Base-by-base conservation (phyloP, 64 coral and sea anemone genomes). In the Stichodactyla helianthus region DNA sequence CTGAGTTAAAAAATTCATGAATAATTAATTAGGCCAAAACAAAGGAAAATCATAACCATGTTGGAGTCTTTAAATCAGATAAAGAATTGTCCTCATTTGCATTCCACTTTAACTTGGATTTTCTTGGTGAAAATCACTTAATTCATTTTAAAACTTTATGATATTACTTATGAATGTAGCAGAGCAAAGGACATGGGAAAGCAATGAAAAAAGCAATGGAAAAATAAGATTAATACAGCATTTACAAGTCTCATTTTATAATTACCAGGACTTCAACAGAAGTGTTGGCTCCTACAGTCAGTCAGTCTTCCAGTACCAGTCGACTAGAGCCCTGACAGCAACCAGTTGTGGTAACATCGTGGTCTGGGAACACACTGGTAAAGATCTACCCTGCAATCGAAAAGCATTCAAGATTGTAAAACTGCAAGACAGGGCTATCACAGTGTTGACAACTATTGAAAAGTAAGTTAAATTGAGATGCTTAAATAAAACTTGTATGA, bases 341-440 rank as follows among this genome's bases (percentile, higher is more conserved):
- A 99, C 97, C 50, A 99, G 93, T 59, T 90, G 91, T 60, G 97
- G 97, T 11, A 99, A 99, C 77, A 95, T 99, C 77, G 97, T 99
- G 0, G 97, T 99, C 2, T 99, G 97, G 97, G 97, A 99, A 77
- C 89, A 92, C 74, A 88, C 90, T n/a, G 93, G 93, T 2, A 89
- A 89, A 57, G 97, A 95, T 8, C 50, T 93, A 35, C 82, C 88
- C 35, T 99, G 97, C 50, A 93, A 99, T 84, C 92, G 97, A 65
- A 99, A 99, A 77, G 97, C 97, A 12, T 95, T 99, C 59, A 99
- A 99, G 93, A 99, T 99, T 79, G 97, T 99, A 26, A 94, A 94
- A 85, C 84, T 99, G 2, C 97, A 99, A 22, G 97, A 99, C 55
- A 99, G 93, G 70, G 97, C 90, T 55, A 82, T 99, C 12, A 99